These are phyloP conservation scores for Apostichopus parvimensis DNA, from an alignment of 35 echinoderm and acorn worm species.

Conservation along the genomic window DNA sequence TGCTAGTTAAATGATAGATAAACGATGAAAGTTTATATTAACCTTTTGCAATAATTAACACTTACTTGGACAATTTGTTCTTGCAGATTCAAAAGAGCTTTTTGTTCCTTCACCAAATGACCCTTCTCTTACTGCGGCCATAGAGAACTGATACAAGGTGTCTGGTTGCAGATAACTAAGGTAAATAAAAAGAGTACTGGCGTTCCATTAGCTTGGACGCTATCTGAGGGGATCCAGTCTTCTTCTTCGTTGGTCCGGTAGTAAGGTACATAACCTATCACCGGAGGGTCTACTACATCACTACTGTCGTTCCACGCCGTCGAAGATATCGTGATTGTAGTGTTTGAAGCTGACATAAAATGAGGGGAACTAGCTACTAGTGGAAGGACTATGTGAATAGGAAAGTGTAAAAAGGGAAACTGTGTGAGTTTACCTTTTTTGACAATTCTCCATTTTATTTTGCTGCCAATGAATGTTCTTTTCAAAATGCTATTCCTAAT, in stretches of 20 bases:
- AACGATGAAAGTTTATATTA: too few species aligned
- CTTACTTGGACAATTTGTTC: constrained; percentile 19
- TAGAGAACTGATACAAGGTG: not conserved
- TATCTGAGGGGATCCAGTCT: not conserved
- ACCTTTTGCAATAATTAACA: too few species aligned
- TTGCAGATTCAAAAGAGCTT: not conserved
- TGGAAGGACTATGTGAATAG: not conserved
- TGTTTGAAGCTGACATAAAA: not conserved
- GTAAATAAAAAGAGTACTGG: not conserved
- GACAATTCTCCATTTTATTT: too few species aligned
- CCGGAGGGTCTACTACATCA: constrained; percentile 1
- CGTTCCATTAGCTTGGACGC: not conserved
- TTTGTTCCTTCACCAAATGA: not conserved
- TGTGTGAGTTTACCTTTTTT: too few species aligned
- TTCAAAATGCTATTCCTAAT: too few species aligned
- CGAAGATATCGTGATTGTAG: not conserved
- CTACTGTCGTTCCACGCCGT: not conserved
- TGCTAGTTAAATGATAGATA: too few species aligned
- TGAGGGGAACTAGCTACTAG: not conserved
- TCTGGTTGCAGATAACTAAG: not conserved
- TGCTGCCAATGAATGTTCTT: too few species aligned
- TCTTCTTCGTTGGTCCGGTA: not conserved
- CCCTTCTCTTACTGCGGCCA: constrained; percentile 9
- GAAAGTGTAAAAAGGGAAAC: too few species aligned
- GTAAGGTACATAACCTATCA: constrained; percentile 38